phyloP scores from a whole-genome alignment of 1,140 invertebrate genomes.

The Drepana arcuata region DNA sequence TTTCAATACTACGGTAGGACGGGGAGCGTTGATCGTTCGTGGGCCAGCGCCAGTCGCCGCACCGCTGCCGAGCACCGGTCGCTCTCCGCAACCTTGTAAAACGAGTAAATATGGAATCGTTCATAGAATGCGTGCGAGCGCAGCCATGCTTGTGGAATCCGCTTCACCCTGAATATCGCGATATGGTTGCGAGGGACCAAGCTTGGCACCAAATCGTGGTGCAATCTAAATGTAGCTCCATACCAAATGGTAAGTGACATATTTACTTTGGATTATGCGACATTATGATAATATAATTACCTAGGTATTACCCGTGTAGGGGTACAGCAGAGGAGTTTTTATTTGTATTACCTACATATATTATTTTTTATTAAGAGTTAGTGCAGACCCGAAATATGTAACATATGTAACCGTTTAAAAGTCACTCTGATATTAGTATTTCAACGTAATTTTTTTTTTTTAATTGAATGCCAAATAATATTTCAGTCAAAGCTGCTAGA shows the following conservation, averaged over 20 bases:
- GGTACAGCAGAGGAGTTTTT: too few species aligned
- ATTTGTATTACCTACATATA: not conserved
- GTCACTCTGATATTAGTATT: not conserved
- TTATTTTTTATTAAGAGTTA: not conserved
- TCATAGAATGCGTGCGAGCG: constrained; percentile 45
- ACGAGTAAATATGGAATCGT: constrained; percentile 33
- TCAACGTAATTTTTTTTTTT: constrained; percentile 1
- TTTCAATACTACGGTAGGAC: constrained; percentile 16
- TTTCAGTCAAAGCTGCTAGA: constrained; percentile 50
- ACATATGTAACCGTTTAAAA: too few species aligned
- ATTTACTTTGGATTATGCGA: too few species aligned
- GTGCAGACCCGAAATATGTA: not conserved
- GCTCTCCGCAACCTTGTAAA: not conserved
- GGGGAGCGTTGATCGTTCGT: constrained; percentile 6
- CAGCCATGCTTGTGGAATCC: constrained; percentile 58
- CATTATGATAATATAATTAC: too few species aligned
- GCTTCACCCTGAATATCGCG: constrained; percentile 47
- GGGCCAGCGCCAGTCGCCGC: constrained; percentile 7
- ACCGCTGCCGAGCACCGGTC: not conserved
- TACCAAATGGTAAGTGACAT: constrained; percentile 43
- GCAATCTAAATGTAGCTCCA: constrained; percentile 34
- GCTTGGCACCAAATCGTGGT: constrained; percentile 52
- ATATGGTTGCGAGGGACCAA: constrained; percentile 40
- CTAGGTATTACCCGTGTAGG: too few species aligned
- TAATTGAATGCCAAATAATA: too few species aligned